Evolutionary conservation across 2,888 invertebrate species (phyloP), one percentile per base, ranked within the genome.

Genomic region (Serrognathus titanus): DNA sequence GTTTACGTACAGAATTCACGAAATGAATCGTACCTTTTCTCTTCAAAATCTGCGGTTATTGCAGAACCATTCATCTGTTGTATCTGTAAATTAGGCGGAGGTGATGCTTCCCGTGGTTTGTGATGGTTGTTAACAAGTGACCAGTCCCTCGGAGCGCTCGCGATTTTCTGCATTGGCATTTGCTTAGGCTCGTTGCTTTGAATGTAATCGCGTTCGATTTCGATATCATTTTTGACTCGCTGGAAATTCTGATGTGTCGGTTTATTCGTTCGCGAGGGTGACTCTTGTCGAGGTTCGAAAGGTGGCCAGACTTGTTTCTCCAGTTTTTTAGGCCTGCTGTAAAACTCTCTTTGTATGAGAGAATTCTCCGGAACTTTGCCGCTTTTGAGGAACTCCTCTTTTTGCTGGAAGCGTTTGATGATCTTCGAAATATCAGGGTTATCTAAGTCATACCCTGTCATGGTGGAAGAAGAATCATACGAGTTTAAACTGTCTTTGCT

Each of bases 381-480:
- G 64, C 89, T 82, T 72, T 88, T 84, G 57, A 94, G 81, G 77
- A 94, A 94, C 69, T 93, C 93, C 75, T 94, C 93, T 75, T 94
- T 94, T 73, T 93, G 91, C 73, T 93, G 92, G 69, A 91, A 87
- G 71, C 90, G 92, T 75, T 90, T 90, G 65, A 90, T 84, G 74
- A 92, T 82, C 78, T 90, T 84, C 63, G 85, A 86, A 82, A 91
- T 86, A 8, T 73, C 71, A 47, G 86, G 81, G 56, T 87, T 87
- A 76, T 89, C 88, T 74, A 88, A 87, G 62, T 85, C 80, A 66
- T 86, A 85, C 70, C 84, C 83, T 40, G 87, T 85, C 51, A 86
- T 78, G 48, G 87, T 85, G 52, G 86, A 86, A 70, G 82, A 83
- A 49, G 87, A 87, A 74, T 86, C 87, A 75, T 82, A 85, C 43